These are phyloP conservation scores for Sarcoramphus papa DNA, from an alignment of 2,797 vertebrate genomes.

Conservation along the genomic window DNA sequence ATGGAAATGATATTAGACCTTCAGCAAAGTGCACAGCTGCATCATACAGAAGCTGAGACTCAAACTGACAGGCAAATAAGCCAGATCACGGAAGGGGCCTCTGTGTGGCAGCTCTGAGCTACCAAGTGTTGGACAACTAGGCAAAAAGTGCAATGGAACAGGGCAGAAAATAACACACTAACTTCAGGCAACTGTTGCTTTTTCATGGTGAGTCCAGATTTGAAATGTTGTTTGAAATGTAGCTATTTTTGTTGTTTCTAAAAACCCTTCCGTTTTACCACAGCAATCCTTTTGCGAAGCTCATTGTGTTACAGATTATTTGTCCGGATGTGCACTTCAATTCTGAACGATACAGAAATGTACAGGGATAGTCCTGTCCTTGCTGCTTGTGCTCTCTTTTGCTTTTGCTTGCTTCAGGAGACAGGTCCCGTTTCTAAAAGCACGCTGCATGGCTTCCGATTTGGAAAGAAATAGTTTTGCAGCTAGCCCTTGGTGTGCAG, in stretches of 20 bases:
- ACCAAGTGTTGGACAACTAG: conserved; percentile 74
- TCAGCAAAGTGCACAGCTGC: conserved; percentile 86
- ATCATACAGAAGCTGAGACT: conserved; percentile 78
- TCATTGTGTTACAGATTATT: conserved; percentile 51
- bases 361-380: background rate
- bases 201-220: conserved; percentile 81
- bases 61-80: conserved; percentile 79
- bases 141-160: conserved; percentile 82
- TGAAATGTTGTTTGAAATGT: conserved; percentile 66
- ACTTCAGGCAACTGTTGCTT: conserved; percentile 78
- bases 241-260: conserved; percentile 40
- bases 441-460: background rate
- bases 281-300: conserved; percentile 5
- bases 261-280: conserved; percentile 42
- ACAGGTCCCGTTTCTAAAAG: conserved; percentile 15
- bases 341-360: background rate
- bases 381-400: background rate
- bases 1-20: conserved; percentile 70
- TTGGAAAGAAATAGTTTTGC: conserved; percentile 43
- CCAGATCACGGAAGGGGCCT: conserved; percentile 75
- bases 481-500: conserved; percentile 16
- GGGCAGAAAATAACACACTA: conserved; percentile 81
- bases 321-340: conserved; percentile 34
- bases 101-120: conserved; percentile 79
- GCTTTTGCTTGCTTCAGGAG: background rate